A percentile compares a stretch with the other conserved stretches of the same genome.
These are phyloP conservation scores for Ostrea denselamellosa DNA, from an alignment of 1,140 invertebrate genomes.

Conservation along the genomic window DNA sequence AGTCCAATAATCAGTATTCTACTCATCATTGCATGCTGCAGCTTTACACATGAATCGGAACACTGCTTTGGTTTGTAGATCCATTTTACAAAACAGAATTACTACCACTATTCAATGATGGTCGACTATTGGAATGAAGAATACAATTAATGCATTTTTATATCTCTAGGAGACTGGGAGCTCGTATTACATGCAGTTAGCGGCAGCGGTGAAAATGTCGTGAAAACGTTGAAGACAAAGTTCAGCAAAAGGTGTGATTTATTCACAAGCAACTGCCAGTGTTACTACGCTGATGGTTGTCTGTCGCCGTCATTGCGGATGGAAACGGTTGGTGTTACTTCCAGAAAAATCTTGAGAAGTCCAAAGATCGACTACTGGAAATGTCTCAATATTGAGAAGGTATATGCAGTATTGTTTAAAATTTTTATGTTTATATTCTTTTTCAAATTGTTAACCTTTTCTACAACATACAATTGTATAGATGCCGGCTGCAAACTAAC, in stretches of 20 bases:
- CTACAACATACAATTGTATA: too few relatives aligned
- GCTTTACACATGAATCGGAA: too few relatives aligned
- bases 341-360: background rate
- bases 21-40: too few relatives aligned
- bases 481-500: too few relatives aligned
- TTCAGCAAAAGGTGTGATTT: background rate
- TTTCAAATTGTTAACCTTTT: too few relatives aligned
- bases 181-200: background rate
- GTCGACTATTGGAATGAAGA: too few relatives aligned
- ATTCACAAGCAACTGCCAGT: background rate
- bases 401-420: background rate
- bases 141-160: too few relatives aligned
- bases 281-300: background rate
- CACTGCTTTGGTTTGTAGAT: too few relatives aligned
- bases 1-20: too few relatives aligned
- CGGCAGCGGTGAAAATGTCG: background rate
- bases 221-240: background rate
- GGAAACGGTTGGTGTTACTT: background rate
- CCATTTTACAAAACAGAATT: too few relatives aligned
- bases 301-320: background rate
- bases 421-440: too few relatives aligned
- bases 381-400: background rate
- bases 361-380: background rate
- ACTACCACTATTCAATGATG: too few relatives aligned
- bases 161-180: background rate